Conservation (phyloP, 1,140 invertebrate species). For the Chelonus insularis region DNA sequence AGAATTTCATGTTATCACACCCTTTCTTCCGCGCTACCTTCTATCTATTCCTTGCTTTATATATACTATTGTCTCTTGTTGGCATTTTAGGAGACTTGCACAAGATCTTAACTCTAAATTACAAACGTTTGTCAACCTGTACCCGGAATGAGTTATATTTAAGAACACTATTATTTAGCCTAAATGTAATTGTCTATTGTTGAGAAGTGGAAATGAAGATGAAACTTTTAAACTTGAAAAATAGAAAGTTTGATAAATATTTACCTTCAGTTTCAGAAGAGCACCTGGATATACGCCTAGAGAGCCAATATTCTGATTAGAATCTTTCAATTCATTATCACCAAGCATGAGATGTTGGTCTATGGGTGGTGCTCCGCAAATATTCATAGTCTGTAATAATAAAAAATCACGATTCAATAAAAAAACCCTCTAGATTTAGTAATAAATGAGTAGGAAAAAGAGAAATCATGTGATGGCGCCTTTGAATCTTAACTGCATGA, state of each 20-base stretch:
- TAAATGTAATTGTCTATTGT: slow-evolving; percentile 1
- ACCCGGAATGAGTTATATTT: neutral
- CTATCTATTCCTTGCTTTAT: too few relatives aligned
- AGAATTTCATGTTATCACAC: too few relatives aligned
- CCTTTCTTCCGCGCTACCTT: too few relatives aligned
- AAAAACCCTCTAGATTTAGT: too few relatives aligned
- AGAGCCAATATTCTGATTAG: slow-evolving; percentile 47
- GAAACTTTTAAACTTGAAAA: neutral
- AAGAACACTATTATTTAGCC: neutral
- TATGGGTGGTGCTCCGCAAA: slow-evolving; percentile 50
- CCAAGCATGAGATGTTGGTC: slow-evolving; percentile 54
- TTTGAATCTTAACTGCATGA: slow-evolving; percentile 32
- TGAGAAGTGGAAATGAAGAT: slow-evolving; percentile 5
- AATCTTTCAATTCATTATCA: slow-evolving; percentile 51
- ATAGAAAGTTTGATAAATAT: neutral
- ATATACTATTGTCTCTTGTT: slow-evolving; percentile 47
- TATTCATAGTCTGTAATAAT: slow-evolving; percentile 50
- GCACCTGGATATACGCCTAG: slow-evolving; percentile 53
- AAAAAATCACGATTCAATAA: too few relatives aligned
- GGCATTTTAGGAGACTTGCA: slow-evolving; percentile 28
- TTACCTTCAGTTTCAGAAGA: slow-evolving; percentile 53
- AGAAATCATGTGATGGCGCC: slow-evolving; percentile 14
- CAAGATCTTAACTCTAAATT: slow-evolving; percentile 58
- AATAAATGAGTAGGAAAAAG: slow-evolving; percentile 1
- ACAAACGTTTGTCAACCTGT: slow-evolving; percentile 50